These are phyloP conservation scores for Gila robusta DNA, from an alignment of 2,797 vertebrate genomes.

Conservation along the genomic window DNA sequence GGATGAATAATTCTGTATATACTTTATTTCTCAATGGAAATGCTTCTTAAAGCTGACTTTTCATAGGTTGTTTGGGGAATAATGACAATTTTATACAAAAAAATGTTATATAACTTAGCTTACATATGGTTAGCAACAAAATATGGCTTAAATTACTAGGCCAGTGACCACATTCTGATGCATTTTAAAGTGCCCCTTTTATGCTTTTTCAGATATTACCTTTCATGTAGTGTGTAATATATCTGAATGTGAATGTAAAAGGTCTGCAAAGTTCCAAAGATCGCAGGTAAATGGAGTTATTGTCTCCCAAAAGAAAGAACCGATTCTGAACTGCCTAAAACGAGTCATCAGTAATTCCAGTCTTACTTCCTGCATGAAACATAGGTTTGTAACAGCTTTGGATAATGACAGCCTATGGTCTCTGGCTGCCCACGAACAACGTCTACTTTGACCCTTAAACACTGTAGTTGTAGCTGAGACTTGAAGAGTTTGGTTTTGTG, in stretches of 20 bases:
- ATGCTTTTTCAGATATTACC: neutral
- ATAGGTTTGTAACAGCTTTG: neutral
- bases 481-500: neutral
- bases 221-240: neutral
- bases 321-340: neutral
- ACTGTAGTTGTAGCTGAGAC: neutral
- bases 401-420: neutral
- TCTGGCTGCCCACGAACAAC: neutral
- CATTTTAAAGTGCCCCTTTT: neutral
- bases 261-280: neutral
- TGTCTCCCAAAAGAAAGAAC: neutral
- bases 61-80: neutral
- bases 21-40: constrained; percentile 2
- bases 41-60: neutral
- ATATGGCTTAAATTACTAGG: neutral
- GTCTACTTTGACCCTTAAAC: neutral
- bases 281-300: neutral
- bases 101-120: neutral
- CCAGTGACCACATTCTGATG: neutral
- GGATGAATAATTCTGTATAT: neutral
- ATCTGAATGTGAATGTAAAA: neutral
- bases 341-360: neutral
- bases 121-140: neutral
- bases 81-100: neutral
- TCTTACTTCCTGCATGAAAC: neutral